phyloP scores from a whole-genome alignment of 2,888 invertebrate species.

The Eupithecia abbreviata region DNA sequence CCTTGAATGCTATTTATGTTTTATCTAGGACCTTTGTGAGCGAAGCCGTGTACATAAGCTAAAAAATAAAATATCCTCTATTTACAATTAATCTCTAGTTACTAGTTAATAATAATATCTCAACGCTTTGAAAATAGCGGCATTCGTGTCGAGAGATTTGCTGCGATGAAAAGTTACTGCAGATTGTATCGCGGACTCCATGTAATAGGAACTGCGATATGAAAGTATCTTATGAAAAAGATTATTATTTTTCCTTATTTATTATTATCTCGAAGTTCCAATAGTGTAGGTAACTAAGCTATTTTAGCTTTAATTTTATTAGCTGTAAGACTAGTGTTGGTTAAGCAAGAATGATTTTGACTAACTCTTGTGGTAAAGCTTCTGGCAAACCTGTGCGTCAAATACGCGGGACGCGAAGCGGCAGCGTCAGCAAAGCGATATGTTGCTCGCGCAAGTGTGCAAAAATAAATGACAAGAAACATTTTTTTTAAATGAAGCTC shows the following conservation, averaged over 20 bases:
- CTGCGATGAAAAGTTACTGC: constrained; percentile 67
- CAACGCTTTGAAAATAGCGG: constrained; percentile 48
- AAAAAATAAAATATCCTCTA: neutral
- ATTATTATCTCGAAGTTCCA: neutral
- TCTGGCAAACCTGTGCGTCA: no score
- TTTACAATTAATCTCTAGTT: neutral
- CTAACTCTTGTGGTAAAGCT: no score
- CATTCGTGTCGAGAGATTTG: constrained; percentile 53
- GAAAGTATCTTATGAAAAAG: neutral
- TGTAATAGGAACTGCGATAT: neutral
- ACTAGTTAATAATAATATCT: constrained; percentile 14
- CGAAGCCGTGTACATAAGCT: neutral
- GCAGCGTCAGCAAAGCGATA: no score
- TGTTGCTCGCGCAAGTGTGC: no score
- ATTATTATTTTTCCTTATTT: neutral
- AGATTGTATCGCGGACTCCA: constrained; percentile 59
- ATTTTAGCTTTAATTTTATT: no score
- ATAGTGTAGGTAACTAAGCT: neutral
- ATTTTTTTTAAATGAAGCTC: no score
- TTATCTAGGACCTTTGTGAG: neutral
- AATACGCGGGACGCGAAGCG: no score
- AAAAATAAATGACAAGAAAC: no score
- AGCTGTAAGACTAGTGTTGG: neutral
- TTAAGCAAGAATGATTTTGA: neutral
- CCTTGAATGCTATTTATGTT: no score